Conservation (phyloP, 2,888 invertebrate genomes). For the Lasioglossum marginatum region DNA sequence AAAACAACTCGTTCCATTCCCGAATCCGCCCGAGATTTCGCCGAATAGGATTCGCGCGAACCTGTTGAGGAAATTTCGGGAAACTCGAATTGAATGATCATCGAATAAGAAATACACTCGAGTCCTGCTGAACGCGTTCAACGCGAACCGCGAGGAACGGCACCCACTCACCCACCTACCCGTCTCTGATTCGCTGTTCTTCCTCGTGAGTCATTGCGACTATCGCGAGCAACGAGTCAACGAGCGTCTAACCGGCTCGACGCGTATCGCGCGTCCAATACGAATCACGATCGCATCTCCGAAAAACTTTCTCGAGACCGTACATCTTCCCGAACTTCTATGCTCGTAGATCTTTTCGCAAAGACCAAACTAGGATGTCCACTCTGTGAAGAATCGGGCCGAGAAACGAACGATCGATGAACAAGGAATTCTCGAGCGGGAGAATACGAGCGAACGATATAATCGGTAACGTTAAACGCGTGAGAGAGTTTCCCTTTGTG, state of each 20-base stretch:
- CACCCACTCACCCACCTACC: slow-evolving; percentile 63
- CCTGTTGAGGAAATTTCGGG: accelerated
- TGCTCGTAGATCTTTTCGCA: background rate
- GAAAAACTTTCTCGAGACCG: background rate
- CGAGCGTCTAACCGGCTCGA: background rate
- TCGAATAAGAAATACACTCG: background rate
- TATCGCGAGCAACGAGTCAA: background rate
- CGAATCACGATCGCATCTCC: slow-evolving; percentile 44
- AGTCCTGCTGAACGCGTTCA: slow-evolving; percentile 16
- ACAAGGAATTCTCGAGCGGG: background rate
- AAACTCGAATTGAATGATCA: background rate
- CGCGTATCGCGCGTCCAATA: slow-evolving; percentile 47
- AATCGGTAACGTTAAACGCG: slow-evolving; percentile 51
- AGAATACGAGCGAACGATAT: slow-evolving; percentile 8
- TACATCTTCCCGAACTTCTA: background rate
- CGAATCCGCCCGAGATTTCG: background rate
- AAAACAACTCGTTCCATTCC: background rate
- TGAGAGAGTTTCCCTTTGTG: slow-evolving; percentile 57
- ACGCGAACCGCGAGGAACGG: slow-evolving; percentile 61
- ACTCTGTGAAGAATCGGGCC: background rate
- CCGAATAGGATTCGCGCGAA: background rate
- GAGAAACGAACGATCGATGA: background rate
- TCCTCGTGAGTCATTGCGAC: slow-evolving; percentile 71
- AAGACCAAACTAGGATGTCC: background rate
- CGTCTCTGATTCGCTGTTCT: slow-evolving; percentile 59